Evolutionary conservation across 1,140 invertebrate genomes (phyloP), one percentile per base, ranked within the genome.

Genomic region (Cephus cinctus): DNA sequence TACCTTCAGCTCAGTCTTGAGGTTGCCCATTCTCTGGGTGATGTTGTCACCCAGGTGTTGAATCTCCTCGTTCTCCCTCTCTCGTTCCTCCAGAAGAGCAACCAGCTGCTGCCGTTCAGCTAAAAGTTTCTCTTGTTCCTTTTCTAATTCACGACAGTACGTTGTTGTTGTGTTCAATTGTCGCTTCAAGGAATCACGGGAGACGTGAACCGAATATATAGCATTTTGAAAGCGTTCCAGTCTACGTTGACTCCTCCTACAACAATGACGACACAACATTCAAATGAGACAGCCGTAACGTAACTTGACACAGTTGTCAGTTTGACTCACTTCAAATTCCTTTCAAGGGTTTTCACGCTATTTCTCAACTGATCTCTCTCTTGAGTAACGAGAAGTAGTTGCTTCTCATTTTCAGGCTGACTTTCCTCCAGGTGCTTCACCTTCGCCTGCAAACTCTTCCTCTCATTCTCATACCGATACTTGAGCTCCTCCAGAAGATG

Each of bases 401-500:
- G 61, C 9, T 67, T 68, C 23, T 80, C 67, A 61, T 71, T 69
- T 54, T 78, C 51, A 9, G 70, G 54, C 55, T 73, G 62, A 45
- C 57, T 57, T 57, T 76, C 57, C 57, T 77, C 73, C 3, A 79
- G 60, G 47, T 61, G 46, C 50, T 72, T 67, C 49, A 78, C 62
- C 52, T 73, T 67, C 38, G 50, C 53, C 16, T 51, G 51, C 8
- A 83, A 51, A 49, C 76, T 77, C 2, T 63, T 60, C 52, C 79
- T 82, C 30, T 86, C 84, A 5, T 62, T 58, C 14, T 81, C 78
- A 47, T 86, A 85, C 49, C 83, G 82, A 20, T 53, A 47, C 50
- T 85, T 84, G 6, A 86, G 57, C 56, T 86, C 80, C 54, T 86
- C 83, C 47, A 84, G 81, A 45, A 83, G 69, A 44, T 75, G 67